Conservation (phyloP, 1,140 invertebrate genomes). For the Galleria mellonella region DNA sequence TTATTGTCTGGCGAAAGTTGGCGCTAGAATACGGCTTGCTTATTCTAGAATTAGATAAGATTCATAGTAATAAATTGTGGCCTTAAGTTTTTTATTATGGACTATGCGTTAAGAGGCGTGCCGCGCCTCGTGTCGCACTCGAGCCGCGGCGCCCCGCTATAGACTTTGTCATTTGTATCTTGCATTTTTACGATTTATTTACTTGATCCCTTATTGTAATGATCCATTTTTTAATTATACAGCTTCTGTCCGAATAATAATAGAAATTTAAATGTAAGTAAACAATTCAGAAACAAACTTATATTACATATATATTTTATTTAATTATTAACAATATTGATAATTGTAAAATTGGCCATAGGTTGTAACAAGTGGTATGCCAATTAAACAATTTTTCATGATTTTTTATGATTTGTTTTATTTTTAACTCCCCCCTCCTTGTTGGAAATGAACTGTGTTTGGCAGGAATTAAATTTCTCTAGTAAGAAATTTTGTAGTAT, state of each 20-base stretch:
- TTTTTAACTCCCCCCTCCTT: slow-evolving; percentile 20
- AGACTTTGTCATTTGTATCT: slow-evolving; percentile 26
- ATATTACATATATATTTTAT: slow-evolving; percentile 74
- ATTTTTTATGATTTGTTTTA: slow-evolving; percentile 66
- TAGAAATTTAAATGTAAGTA: slow-evolving; percentile 72
- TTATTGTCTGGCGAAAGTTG: slow-evolving; percentile 17
- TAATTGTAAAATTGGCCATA: slow-evolving; percentile 73
- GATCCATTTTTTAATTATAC: slow-evolving; percentile 58
- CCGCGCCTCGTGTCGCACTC: slow-evolving; percentile 10
- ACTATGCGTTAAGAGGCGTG: slow-evolving; percentile 22
- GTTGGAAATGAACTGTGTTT: too few species aligned
- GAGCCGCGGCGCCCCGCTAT: not conserved
- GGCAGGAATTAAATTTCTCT: too few species aligned
- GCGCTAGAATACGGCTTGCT: slow-evolving; percentile 37
- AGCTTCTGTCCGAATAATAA: slow-evolving; percentile 68
- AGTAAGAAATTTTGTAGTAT: too few species aligned
- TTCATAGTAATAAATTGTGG: slow-evolving; percentile 64
- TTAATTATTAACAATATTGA: slow-evolving; percentile 74
- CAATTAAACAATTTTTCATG: slow-evolving; percentile 74
- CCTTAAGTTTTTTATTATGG: slow-evolving; percentile 54
- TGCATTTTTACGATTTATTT: slow-evolving; percentile 54
- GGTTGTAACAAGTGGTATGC: slow-evolving; percentile 73
- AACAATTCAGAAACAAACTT: slow-evolving; percentile 67
- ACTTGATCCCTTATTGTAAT: slow-evolving; percentile 53
- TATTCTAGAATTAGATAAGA: slow-evolving; percentile 51